Conservation (phyloP, 2,888 invertebrate genomes). For the Pseudanteris insignis region DNA sequence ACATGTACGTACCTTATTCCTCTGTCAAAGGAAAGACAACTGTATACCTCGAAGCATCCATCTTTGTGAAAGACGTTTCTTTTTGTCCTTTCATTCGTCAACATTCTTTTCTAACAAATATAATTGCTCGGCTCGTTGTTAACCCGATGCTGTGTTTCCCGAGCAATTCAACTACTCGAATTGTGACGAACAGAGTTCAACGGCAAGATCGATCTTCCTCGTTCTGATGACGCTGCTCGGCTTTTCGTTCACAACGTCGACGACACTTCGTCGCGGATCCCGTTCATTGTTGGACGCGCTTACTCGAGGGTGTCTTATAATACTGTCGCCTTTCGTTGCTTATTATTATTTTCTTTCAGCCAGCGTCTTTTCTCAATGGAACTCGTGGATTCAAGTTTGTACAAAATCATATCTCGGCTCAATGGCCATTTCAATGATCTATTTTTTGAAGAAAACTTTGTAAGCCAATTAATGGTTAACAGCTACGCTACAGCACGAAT, state of each 20-base stretch:
- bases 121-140: slow-evolving; percentile 38
- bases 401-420: too few relatives aligned
- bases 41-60: slow-evolving; percentile 5
- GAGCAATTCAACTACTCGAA: slow-evolving; percentile 32
- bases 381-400: too few relatives aligned
- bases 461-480: too few relatives aligned
- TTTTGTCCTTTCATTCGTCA: slow-evolving; percentile 5
- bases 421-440: too few relatives aligned
- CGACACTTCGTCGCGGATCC: slow-evolving; percentile 29
- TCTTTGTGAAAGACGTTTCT: slow-evolving; percentile 4
- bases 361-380: too few relatives aligned
- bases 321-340: slow-evolving; percentile 2
- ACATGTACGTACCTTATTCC: slow-evolving; percentile 6
- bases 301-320: slow-evolving; percentile 30
- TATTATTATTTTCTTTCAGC: too few relatives aligned
- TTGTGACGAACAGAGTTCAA: slow-evolving; percentile 25
- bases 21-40: slow-evolving; percentile 10
- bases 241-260: slow-evolving; percentile 33
- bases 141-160: slow-evolving; percentile 29
- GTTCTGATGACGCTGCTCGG: slow-evolving; percentile 36
- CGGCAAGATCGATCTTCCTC: slow-evolving; percentile 37
- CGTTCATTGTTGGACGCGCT: slow-evolving; percentile 34
- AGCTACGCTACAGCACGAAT: too few relatives aligned
- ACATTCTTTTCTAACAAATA: slow-evolving; percentile 32
- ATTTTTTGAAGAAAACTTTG: too few relatives aligned